Evolutionary conservation across 2,797 vertebrate genomes (phyloP), one percentile per base, ranked within the genome.

Genomic region (Kryptopterus vitreolus): DNA sequence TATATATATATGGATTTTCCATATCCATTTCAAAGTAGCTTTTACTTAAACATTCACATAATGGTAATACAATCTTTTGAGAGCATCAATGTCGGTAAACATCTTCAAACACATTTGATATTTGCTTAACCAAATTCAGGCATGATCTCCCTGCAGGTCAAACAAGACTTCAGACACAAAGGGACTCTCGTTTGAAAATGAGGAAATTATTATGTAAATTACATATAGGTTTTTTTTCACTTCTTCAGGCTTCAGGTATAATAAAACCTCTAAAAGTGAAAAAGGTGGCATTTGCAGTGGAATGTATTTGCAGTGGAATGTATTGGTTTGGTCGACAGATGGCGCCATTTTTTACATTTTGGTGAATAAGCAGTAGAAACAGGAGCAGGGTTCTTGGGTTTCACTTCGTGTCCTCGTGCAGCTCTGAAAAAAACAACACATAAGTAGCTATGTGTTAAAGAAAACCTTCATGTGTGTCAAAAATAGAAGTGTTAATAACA

Each of bases 41-140:
- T 70, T 69, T 29, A 50, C 24, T 31, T 71, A 35, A 61, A 70
- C n/a, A 79, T 71, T 65, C 18, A 43, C 18, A 50, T 61, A 52
- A 62, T 63, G 58, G 58, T 62, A 62, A 62, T 62, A 62, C 50
- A 62, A 55, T 76, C 58, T n/a, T 50, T 76, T 76, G 61, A 55
- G 26, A 38, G 48, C 61, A 48, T 35, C 61, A 58, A 11, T 50
- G 52, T 43, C 33, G 15, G 35, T 20, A 57, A 75, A 66, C 61
- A 68, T 68, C 52, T 75, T 75, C 35, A 80, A 33, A 53, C 46
- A 57, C 24, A 55, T 71, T 70, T 53, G 43, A 70, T 52, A 76
- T 81, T 76, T 81, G 53, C 26, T 50, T 71, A 77, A 71, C 26
- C 80, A 81, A 81, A 81, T 81, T 43, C 33, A 38, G 24, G 66